These are phyloP conservation scores for Mayetiola destructor DNA, from an alignment of 2,888 invertebrate genomes.

Conservation along the genomic window DNA sequence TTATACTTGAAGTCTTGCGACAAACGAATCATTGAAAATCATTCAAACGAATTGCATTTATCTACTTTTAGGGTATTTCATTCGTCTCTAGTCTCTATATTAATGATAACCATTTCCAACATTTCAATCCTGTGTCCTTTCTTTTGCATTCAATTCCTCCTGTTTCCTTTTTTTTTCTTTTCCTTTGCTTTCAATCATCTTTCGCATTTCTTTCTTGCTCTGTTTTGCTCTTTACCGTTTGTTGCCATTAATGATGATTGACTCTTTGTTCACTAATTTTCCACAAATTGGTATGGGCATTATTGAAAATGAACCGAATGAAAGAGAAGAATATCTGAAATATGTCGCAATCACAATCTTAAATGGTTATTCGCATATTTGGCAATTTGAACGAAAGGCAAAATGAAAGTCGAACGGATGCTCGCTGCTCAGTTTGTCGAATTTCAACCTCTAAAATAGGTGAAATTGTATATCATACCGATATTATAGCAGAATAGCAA, in stretches of 20 bases:
- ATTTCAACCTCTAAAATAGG: too few species aligned
- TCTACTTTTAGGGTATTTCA: neutral
- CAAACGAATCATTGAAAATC: slow-evolving; percentile 8
- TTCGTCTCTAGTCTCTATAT: too few species aligned
- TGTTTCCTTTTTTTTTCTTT: neutral
- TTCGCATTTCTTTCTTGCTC: neutral
- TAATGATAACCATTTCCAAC: too few species aligned
- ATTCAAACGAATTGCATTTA: slow-evolving; percentile 7
- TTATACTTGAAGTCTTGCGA: slow-evolving; percentile 1
- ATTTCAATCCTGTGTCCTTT: neutral
- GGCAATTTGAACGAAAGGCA: too few species aligned
- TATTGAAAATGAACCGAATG: too few species aligned
- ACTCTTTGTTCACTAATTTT: slow-evolving; percentile 12
- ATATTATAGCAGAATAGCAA: too few species aligned
- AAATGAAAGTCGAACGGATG: too few species aligned
- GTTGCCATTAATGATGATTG: slow-evolving; percentile 1
- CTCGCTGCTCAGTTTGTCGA: too few species aligned
- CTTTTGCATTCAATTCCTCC: neutral
- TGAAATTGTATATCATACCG: too few species aligned
- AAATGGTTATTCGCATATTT: too few species aligned
- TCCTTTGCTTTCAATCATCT: neutral
- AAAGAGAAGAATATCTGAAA: too few species aligned
- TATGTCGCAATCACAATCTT: too few species aligned
- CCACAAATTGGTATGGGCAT: slow-evolving; percentile 7
- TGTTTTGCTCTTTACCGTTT: neutral